Evolutionary conservation across 2,113 vertebrate genomes (phyloP).

Genomic region (Coryphaenoides rupestris): DNA sequence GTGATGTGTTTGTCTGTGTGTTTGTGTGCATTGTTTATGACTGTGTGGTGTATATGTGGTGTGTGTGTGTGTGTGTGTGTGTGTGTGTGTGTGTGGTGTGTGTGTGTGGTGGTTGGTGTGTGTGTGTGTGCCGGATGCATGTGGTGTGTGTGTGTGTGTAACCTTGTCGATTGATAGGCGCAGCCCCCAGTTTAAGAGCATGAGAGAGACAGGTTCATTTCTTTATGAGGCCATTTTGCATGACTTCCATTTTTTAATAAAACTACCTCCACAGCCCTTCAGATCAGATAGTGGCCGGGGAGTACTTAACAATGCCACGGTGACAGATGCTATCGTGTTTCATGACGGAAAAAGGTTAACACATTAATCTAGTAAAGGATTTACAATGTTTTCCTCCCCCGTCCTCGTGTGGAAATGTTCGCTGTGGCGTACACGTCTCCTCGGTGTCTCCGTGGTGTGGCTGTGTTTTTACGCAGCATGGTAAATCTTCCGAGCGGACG

Average conservation of each 20-base stretch:
- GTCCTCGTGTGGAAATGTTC: too few species aligned
- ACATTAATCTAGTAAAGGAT: too few species aligned
- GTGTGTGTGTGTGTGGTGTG: too few species aligned
- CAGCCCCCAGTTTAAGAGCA: slow-evolving; percentile 64
- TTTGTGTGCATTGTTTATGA: too few species aligned
- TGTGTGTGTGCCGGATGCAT: slow-evolving; percentile 16
- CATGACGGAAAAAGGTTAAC: slow-evolving; percentile 47
- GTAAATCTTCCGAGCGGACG: slow-evolving; percentile 36
- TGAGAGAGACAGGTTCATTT: slow-evolving; percentile 62
- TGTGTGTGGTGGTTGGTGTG: too few species aligned
- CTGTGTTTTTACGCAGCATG: neutral
- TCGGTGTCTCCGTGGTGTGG: neutral
- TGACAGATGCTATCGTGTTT: slow-evolving; percentile 66
- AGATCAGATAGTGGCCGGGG: slow-evolving; percentile 60
- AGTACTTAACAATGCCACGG: slow-evolving; percentile 57
- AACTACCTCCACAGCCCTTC: slow-evolving; percentile 62
- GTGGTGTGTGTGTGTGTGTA: slow-evolving; percentile 60
- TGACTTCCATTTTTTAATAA: slow-evolving; percentile 78
- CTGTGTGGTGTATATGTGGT: too few species aligned
- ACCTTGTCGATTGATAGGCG: slow-evolving; percentile 73
- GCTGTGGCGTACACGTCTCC: neutral
- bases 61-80: too few species aligned
- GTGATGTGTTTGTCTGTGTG: too few species aligned
- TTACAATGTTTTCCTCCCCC: slow-evolving; percentile 29
- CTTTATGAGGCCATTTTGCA: slow-evolving; percentile 69